Percentiles rank a stretch among this genome's conserved stretches.
Evolutionary conservation across 2,888 invertebrate genomes (phyloP).

Genomic region (Lepetodrilus schrolli): DNA sequence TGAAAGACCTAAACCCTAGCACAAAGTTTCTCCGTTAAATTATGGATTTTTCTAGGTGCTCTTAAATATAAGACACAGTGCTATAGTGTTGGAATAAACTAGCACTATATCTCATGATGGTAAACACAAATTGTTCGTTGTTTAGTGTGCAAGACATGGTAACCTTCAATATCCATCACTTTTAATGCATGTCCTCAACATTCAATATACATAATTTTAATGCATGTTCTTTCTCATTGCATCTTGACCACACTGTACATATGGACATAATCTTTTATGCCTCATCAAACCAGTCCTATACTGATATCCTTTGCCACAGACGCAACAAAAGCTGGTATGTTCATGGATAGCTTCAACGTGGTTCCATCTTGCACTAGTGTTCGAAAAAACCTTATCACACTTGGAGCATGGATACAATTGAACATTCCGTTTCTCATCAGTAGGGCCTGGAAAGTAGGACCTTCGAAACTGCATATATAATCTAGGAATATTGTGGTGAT

Average conservation of each 20-base stretch:
- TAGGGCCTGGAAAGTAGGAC: no score
- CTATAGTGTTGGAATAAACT: no score
- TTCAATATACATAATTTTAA: background rate
- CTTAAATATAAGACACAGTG: no score
- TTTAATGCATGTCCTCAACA: background rate
- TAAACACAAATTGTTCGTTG: background rate
- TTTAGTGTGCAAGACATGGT: background rate
- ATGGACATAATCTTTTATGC: background rate
- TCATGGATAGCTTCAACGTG: background rate
- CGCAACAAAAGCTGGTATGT: background rate
- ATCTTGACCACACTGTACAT: no score
- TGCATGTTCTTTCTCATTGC: no score
- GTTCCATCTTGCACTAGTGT: background rate
- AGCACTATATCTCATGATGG: background rate
- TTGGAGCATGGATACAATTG: background rate
- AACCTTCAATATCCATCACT: background rate
- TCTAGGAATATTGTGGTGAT: no score
- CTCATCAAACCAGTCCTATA: background rate
- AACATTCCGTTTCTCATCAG: background rate
- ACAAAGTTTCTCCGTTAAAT: no score
- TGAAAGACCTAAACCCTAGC: no score
- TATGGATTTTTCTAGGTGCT: no score
- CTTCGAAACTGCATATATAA: no score
- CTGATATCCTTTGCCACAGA: background rate
- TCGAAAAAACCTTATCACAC: background rate